Percentiles rank a stretch among this genome's conserved stretches.
These are phyloP conservation scores for Anthopleura sola DNA, from an alignment of 64 coral and sea anemone genomes.

Conservation along the genomic window DNA sequence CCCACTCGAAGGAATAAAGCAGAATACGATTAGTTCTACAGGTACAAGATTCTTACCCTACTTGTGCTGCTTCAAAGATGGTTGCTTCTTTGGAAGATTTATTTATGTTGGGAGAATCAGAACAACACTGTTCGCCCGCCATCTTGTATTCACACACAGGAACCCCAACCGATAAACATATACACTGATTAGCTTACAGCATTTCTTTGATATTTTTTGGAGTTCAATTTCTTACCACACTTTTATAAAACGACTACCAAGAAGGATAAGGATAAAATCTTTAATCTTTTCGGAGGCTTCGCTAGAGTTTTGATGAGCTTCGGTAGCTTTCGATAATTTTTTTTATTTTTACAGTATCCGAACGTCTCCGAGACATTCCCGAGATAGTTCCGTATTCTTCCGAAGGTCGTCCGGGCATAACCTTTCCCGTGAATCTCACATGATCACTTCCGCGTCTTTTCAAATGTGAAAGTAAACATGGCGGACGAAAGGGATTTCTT, in stretches of 20 bases:
- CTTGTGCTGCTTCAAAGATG: constrained; percentile 81
- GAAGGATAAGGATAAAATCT: too few species aligned
- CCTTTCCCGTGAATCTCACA: background rate
- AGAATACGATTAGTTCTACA: background rate
- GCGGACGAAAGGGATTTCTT: constrained; percentile 67
- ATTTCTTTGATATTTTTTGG: background rate
- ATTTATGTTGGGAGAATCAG: constrained; percentile 1
- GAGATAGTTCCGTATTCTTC: background rate
- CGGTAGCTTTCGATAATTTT: too few species aligned
- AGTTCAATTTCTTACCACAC: background rate
- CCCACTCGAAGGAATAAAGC: background rate
- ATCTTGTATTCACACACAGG: constrained; percentile 42
- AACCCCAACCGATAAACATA: background rate
- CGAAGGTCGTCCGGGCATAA: background rate
- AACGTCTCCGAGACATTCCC: background rate
- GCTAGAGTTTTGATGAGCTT: too few species aligned
- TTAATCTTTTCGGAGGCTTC: too few species aligned
- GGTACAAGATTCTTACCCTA: constrained; percentile 49
- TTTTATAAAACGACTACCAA: too few species aligned
- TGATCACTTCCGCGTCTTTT: background rate
- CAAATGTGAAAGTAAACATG: constrained; percentile 40
- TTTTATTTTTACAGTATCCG: background rate
- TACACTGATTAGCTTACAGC: background rate
- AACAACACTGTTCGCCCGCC: constrained; percentile 58
- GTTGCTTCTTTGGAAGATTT: constrained; percentile 52